Conservation (phyloP, 2,113 vertebrate genomes). For the Oryzias melastigma region DNA sequence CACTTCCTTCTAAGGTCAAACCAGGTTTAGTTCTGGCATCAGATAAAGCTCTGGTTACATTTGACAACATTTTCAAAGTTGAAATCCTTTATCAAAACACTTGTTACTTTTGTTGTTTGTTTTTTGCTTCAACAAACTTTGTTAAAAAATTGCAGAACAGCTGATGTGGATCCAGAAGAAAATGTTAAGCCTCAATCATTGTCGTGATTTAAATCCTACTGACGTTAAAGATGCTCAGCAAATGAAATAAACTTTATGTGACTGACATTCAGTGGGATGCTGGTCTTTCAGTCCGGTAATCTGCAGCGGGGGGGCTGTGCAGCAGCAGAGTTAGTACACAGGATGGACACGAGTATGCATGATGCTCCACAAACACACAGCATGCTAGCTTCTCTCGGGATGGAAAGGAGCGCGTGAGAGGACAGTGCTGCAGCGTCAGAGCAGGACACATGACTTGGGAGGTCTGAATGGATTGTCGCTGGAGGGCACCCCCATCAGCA, state of each 20-base stretch:
- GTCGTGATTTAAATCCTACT: background rate
- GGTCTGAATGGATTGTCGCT: slow-evolving; percentile 81
- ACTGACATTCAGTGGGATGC: background rate
- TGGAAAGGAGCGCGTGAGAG: background rate
- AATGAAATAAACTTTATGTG: background rate
- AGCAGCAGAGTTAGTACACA: too few species aligned
- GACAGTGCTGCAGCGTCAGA: slow-evolving; percentile 46
- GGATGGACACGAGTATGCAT: too few species aligned
- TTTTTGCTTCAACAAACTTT: too few species aligned
- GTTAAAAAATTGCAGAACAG: too few species aligned
- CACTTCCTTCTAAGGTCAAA: too few species aligned
- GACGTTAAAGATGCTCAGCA: background rate
- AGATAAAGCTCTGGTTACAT: too few species aligned
- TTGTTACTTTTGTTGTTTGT: too few species aligned
- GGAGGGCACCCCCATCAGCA: slow-evolving; percentile 77
- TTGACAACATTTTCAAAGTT: too few species aligned
- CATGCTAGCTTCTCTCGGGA: background rate
- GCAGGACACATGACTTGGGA: slow-evolving; percentile 77
- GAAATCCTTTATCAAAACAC: too few species aligned
- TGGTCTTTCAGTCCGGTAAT: background rate
- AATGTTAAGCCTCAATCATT: background rate
- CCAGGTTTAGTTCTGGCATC: too few species aligned
- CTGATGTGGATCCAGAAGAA: too few species aligned
- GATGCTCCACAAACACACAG: slow-evolving; percentile 2
- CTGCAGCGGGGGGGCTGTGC: background rate